Percentiles rank a stretch among this genome's conserved stretches.
Evolutionary conservation across 2,888 invertebrate genomes (phyloP).

Genomic region (Mesoligia furuncula): DNA sequence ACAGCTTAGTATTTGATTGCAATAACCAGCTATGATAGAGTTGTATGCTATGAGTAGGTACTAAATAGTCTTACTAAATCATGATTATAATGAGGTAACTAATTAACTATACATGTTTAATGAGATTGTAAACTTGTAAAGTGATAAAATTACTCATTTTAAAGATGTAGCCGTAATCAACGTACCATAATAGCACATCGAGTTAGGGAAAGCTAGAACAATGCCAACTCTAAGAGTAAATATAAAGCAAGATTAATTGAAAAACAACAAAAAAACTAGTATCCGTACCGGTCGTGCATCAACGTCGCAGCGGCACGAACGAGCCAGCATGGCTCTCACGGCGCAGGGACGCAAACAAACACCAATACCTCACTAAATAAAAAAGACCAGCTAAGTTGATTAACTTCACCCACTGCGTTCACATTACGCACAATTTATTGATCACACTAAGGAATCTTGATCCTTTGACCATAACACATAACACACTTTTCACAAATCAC

Average conservation of each 20-base stretch:
- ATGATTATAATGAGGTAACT: constrained; percentile 6
- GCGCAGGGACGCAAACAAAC: constrained; percentile 73
- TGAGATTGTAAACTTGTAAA: constrained; percentile 1
- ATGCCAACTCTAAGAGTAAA: constrained; percentile 1
- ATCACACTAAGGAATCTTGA: constrained; percentile 66
- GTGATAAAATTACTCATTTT: neutral
- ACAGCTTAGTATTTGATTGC: neutral
- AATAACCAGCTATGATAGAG: too few relatives aligned
- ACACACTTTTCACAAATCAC: constrained; percentile 68
- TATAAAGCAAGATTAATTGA: constrained; percentile 2
- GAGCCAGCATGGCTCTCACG: constrained; percentile 78
- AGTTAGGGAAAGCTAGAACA: constrained; percentile 9
- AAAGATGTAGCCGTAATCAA: neutral
- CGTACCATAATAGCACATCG: neutral
- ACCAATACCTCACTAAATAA: constrained; percentile 71
- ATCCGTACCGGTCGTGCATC: constrained; percentile 72
- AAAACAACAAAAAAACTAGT: constrained; percentile 28
- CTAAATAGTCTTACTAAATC: constrained; percentile 12
- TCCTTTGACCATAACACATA: constrained; percentile 52
- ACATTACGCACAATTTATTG: constrained; percentile 72
- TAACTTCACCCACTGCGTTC: constrained; percentile 66
- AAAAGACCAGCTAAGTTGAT: constrained; percentile 62
- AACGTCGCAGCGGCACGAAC: constrained; percentile 64
- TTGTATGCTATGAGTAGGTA: neutral
- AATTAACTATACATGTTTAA: constrained; percentile 15